Evolutionary conservation across 2,797 vertebrate genomes (phyloP), one percentile per base, ranked within the genome.

Genomic region (Cryptoprocta ferox): DNA sequence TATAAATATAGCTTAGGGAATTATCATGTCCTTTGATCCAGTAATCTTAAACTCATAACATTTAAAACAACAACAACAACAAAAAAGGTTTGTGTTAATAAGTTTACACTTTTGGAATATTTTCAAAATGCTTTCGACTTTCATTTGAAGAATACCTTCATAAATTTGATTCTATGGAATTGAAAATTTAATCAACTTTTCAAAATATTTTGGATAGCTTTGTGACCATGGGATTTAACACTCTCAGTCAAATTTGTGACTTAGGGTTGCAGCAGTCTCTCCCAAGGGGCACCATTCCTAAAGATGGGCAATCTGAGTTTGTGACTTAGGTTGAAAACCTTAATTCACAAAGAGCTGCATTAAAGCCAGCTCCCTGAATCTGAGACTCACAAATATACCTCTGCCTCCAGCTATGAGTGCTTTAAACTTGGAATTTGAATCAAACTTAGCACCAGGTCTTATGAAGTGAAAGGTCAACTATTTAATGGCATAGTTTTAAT

Each of bases 391-490:
- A 56, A 26, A 66, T 26, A 48, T 35, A 3, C 1, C 12, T 39
- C 42, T 85, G 50, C 73, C 26, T 95, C 87, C n/a, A 66, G 26
- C 5, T 61, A 30, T 56, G 53, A 66, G 50, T 37, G 7, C 28
- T 56, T 96, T 93, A 32, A 61, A 73, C 66, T 71, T 68, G 53
- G 37, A 95, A 71, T 93, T 71, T 91, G 73, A 79, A 73, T 91
- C 30, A 91, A 50, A 71, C 75, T 84, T 89, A 79, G 21, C 48
- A 78, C 37, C n/a, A 73, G 70, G 63, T 87, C 65, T 92, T 89
- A n/a, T 26, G 48, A 96, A 97, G 32, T 85, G 50, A 75, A 93
- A 95, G 48, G 91, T 97, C 68, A 85, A 37, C 66, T 92, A 79
- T 71, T 95, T 75, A 87, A 93, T 12, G 15, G 32, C 85, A 59